Evolutionary conservation across 2,113 vertebrate species (phyloP).

Genomic region (Chloropsis hardwickii): DNA sequence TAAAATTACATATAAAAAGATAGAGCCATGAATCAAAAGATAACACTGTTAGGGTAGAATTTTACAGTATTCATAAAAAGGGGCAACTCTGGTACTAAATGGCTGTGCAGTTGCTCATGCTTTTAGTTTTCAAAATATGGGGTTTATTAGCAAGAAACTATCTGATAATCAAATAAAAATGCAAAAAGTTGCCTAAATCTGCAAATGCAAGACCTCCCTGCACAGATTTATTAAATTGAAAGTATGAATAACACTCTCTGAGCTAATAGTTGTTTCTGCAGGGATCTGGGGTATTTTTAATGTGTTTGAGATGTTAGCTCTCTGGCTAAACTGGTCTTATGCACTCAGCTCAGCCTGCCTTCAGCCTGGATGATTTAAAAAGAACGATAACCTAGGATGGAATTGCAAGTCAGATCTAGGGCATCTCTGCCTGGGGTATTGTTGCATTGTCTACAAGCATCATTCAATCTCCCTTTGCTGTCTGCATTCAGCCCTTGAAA

Average conservation of each 20-base stretch:
- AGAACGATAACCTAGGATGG: background rate
- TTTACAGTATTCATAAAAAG: background rate
- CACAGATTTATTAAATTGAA: background rate
- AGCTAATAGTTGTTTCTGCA: background rate
- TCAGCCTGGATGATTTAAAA: background rate
- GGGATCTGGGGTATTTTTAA: background rate
- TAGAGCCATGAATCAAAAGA: background rate
- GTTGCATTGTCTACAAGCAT: background rate
- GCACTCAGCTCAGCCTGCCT: background rate
- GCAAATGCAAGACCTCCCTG: background rate
- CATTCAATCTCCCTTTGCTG: background rate
- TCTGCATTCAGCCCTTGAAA: background rate
- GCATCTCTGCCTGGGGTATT: background rate
- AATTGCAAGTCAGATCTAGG: conserved; percentile 30
- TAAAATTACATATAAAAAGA: background rate
- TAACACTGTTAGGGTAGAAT: background rate
- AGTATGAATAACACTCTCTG: background rate
- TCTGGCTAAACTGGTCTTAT: background rate
- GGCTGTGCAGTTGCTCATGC: background rate
- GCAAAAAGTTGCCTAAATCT: background rate
- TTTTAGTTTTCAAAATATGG: background rate
- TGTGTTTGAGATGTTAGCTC: rapidly evolving
- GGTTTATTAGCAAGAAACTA: background rate
- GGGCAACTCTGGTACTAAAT: background rate
- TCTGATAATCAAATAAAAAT: background rate